Conservation (phyloP, 2,113 vertebrate genomes). For the Machaerirhynchus nigripectus region DNA sequence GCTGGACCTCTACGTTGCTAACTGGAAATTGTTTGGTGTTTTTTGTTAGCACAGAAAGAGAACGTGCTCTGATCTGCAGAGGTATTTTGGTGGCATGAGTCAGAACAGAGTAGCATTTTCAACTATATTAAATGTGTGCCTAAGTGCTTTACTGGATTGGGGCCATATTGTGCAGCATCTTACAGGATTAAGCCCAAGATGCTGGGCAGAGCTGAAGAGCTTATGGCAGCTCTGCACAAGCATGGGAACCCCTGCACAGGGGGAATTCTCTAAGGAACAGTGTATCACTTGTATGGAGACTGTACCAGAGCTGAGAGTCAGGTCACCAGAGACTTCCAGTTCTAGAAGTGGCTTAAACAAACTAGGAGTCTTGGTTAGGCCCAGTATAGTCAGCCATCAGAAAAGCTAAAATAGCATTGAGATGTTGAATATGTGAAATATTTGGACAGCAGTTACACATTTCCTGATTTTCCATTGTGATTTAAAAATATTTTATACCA, state of each 20-base stretch:
- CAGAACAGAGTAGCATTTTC: background rate
- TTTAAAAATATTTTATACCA: background rate
- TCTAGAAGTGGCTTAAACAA: background rate
- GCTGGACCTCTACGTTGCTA: accelerated
- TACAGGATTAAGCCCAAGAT: constrained; percentile 19
- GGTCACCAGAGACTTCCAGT: background rate
- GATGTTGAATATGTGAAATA: background rate
- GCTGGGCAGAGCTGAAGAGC: constrained; percentile 7
- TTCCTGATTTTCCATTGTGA: background rate
- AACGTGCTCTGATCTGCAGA: background rate
- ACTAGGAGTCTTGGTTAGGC: background rate
- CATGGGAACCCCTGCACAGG: background rate
- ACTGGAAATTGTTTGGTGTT: background rate
- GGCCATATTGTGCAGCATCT: constrained; percentile 43
- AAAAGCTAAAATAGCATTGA: background rate
- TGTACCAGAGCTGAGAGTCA: background rate
- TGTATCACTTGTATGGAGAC: background rate
- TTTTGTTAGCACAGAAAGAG: background rate
- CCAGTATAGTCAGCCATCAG: background rate
- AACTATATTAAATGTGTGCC: background rate
- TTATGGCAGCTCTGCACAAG: constrained; percentile 3
- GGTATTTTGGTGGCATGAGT: background rate
- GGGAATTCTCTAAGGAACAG: background rate
- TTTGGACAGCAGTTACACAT: background rate
- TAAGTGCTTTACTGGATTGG: constrained; percentile 54